Conservation (phyloP, 2,888 invertebrate genomes). For the Cantharis rufa region DNA sequence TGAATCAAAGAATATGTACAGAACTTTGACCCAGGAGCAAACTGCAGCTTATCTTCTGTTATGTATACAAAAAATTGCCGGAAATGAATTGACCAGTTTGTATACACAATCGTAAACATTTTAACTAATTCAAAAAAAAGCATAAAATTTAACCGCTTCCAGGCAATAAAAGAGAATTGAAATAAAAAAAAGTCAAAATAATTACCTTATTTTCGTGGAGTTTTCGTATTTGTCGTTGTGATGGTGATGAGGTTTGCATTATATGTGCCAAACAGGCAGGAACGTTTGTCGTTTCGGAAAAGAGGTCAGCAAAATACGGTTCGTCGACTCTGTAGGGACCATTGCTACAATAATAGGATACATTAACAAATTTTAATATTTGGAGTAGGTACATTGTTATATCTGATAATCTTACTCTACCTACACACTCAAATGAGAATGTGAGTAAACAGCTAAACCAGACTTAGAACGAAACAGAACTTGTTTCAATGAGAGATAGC, state of each 20-base stretch:
- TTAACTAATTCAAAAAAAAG: neutral
- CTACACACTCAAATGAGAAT: slow-evolving; percentile 1
- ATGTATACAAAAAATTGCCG: neutral
- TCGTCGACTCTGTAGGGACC: neutral
- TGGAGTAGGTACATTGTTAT: neutral
- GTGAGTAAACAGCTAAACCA: slow-evolving; percentile 20
- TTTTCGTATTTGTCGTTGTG: neutral
- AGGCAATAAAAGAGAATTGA: neutral
- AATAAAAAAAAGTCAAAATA: neutral
- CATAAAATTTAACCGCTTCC: neutral
- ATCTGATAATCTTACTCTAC: slow-evolving; percentile 1
- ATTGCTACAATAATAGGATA: neutral
- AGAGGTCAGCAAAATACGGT: neutral
- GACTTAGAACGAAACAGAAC: slow-evolving; percentile 31
- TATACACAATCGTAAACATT: neutral
- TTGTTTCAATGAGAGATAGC: slow-evolving; percentile 33
- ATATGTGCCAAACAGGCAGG: no score
- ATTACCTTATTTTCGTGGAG: neutral
- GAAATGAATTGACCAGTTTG: neutral
- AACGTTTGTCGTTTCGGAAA: neutral
- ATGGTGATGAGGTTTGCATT: no score
- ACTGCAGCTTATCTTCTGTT: neutral
- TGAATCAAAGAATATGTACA: neutral
- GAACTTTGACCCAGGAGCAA: neutral
- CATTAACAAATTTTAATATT: neutral